These are phyloP conservation scores for Apamea anceps DNA, from an alignment of 2,888 invertebrate species.

Conservation along the genomic window DNA sequence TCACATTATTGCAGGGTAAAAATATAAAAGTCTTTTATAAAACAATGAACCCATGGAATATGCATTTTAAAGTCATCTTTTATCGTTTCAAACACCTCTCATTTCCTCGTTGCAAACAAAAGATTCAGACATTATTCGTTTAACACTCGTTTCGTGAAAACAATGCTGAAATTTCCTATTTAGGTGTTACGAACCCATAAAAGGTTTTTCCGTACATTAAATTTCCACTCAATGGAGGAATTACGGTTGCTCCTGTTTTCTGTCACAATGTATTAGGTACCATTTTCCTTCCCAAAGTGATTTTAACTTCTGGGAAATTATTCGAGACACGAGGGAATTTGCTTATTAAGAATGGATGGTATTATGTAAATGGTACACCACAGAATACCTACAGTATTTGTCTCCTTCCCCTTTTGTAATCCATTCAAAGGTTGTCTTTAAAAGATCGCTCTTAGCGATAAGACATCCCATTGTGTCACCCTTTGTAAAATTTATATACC, in stretches of 20 bases:
- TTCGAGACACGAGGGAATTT: slow-evolving; percentile 24
- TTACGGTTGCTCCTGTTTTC: slow-evolving; percentile 5
- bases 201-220: no score
- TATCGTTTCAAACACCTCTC: not conserved
- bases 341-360: not conserved
- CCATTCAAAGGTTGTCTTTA: no score
- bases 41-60: slow-evolving; percentile 31
- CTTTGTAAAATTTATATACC: no score
- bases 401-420: no score
- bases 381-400: no score
- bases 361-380: no score
- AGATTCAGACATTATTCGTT: not conserved
- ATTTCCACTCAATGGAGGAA: no score
- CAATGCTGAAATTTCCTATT: slow-evolving; percentile 48
- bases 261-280: not conserved
- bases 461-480: no score
- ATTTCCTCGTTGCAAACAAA: slow-evolving; percentile 13
- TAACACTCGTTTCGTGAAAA: not conserved
- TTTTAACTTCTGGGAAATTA: not conserved
- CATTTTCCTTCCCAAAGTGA: slow-evolving; percentile 13
- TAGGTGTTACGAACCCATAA: no score
- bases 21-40: not conserved
- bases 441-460: no score
- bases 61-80: slow-evolving; percentile 8
- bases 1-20: not conserved